Conservation (phyloP, 2,888 invertebrate species). For the Phaonia tiefii region DNA sequence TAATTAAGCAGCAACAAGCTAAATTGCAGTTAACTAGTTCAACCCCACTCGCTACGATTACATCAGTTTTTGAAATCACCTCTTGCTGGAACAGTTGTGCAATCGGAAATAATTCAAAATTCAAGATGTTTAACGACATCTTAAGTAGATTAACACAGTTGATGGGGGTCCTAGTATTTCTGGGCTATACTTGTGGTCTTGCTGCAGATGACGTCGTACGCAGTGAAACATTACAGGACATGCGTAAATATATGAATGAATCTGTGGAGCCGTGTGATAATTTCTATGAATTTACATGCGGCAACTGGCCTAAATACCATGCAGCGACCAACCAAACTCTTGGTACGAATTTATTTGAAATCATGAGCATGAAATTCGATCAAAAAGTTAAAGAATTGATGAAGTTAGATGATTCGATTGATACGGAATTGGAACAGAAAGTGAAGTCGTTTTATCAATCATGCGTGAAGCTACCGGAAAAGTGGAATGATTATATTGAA, state of each 20-base stretch:
- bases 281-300: constrained; percentile 68
- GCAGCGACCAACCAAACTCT: neutral
- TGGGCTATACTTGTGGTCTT: too few relatives aligned
- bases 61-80: too few relatives aligned
- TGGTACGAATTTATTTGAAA: neutral
- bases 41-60: too few relatives aligned
- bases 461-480: constrained; percentile 40
- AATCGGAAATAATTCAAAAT: too few relatives aligned
- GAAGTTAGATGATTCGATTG: neutral
- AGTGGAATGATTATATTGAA: neutral
- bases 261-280: constrained; percentile 65
- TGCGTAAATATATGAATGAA: constrained; percentile 61
- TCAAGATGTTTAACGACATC: too few relatives aligned
- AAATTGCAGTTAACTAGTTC: too few relatives aligned
- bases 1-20: too few relatives aligned
- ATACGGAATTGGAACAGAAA: constrained; percentile 41
- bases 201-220: neutral
- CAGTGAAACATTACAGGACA: constrained; percentile 38
- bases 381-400: neutral
- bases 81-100: too few relatives aligned
- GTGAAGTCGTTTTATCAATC: constrained; percentile 64
- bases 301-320: constrained; percentile 52
- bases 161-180: too few relatives aligned
- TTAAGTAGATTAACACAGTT: too few relatives aligned
- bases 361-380: neutral